Conservation (phyloP, 2,888 invertebrate genomes). For the Erebia epiphron region DNA sequence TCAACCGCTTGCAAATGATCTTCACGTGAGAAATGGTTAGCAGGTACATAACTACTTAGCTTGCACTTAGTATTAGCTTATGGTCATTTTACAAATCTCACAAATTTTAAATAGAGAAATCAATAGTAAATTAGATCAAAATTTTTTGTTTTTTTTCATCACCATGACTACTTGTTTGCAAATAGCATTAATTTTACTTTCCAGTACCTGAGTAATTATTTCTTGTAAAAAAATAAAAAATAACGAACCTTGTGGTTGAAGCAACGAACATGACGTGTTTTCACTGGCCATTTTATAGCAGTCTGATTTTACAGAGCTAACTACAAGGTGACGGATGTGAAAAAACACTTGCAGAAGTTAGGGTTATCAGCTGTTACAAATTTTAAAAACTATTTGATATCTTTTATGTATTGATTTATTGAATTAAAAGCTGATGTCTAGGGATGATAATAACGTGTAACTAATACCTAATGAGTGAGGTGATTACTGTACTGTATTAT, state of each 20-base stretch:
- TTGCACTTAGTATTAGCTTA: too few relatives aligned
- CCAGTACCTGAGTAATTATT: background rate
- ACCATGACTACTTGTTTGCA: background rate
- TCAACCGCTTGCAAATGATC: too few relatives aligned
- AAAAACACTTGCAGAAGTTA: background rate
- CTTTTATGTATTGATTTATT: background rate
- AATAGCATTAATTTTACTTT: background rate
- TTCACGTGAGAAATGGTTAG: too few relatives aligned
- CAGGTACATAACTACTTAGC: too few relatives aligned
- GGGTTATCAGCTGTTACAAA: background rate
- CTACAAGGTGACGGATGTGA: background rate
- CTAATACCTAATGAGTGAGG: too few relatives aligned
- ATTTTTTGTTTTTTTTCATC: too few relatives aligned
- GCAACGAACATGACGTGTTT: slow-evolving; percentile 36
- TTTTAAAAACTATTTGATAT: background rate
- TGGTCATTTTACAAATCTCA: too few relatives aligned
- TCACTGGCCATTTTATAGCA: slow-evolving; percentile 34
- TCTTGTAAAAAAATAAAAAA: background rate
- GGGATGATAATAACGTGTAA: too few relatives aligned
- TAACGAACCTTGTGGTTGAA: slow-evolving; percentile 37
- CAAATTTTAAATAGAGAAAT: too few relatives aligned
- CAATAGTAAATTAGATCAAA: too few relatives aligned
- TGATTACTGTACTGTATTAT: too few relatives aligned
- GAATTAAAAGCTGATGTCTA: too few relatives aligned
- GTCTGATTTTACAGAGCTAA: background rate